These are phyloP conservation scores for Strongylocentrotus purpuratus DNA, from an alignment of 35 echinoderm and acorn worm genomes.

Conservation along the genomic window DNA sequence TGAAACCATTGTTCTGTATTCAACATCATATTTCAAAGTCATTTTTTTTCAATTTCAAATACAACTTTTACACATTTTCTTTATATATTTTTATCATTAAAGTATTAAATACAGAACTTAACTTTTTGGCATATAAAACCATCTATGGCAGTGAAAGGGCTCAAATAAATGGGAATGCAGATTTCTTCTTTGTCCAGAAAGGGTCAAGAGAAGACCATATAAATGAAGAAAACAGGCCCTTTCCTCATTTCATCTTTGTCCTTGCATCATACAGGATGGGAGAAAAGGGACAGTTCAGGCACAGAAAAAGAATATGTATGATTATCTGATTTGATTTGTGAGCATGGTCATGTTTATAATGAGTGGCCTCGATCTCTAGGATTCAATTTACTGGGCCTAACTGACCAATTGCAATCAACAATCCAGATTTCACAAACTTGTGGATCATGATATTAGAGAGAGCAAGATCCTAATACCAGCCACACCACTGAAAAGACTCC, in stretches of 20 bases:
- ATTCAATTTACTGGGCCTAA: background rate
- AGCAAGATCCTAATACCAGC: background rate
- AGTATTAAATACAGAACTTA: too few relatives aligned
- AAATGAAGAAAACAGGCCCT: background rate
- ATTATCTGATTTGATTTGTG: background rate
- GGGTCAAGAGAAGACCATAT: background rate
- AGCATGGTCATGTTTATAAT: background rate
- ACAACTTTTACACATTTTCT: too few relatives aligned
- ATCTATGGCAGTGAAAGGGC: background rate
- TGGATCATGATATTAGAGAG: background rate
- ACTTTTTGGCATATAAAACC: too few relatives aligned
- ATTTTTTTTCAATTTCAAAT: too few relatives aligned
- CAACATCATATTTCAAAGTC: too few relatives aligned
- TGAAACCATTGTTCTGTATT: too few relatives aligned
- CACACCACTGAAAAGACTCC: background rate
- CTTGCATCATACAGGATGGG: background rate
- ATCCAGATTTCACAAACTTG: background rate
- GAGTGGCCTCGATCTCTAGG: background rate
- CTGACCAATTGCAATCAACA: background rate
- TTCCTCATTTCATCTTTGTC: background rate
- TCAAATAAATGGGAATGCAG: background rate
- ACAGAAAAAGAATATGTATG: background rate
- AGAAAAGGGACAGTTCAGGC: background rate
- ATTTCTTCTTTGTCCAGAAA: background rate
- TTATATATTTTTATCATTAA: too few relatives aligned